These are phyloP conservation scores for Oxystoma pomonae DNA, from an alignment of 2,888 invertebrate species.

Conservation along the genomic window DNA sequence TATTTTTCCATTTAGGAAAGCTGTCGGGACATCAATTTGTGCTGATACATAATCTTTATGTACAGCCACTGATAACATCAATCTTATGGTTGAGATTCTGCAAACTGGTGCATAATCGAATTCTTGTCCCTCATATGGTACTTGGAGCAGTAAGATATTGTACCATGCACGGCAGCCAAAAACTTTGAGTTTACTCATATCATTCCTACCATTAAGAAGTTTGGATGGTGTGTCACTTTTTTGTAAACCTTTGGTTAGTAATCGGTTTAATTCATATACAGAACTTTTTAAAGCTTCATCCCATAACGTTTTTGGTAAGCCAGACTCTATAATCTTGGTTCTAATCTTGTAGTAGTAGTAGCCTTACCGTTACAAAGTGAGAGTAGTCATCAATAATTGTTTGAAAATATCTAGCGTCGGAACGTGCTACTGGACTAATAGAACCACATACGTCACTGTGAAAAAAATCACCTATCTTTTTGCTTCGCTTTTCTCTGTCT, in stretches of 20 bases:
- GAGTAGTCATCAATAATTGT: constrained; percentile 18
- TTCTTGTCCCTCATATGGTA: too few species aligned
- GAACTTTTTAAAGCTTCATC: constrained; percentile 17
- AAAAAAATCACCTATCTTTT: constrained; percentile 12
- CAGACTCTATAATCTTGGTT: constrained; percentile 12
- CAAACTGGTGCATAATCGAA: too few species aligned
- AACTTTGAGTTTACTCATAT: constrained; percentile 11
- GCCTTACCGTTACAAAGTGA: constrained; percentile 12
- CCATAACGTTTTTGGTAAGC: constrained; percentile 16
- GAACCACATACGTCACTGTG: constrained; percentile 10
- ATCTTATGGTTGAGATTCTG: too few species aligned
- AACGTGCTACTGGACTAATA: constrained; percentile 9
- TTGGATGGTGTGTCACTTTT: constrained; percentile 14
- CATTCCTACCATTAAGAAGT: constrained; percentile 14
- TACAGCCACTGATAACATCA: too few species aligned
- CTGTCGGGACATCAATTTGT: too few species aligned
- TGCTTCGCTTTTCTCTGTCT: neutral
- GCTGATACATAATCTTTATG: too few species aligned
- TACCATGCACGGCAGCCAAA: constrained; percentile 19
- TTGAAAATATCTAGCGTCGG: constrained; percentile 14
- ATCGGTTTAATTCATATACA: constrained; percentile 20
- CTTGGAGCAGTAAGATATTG: too few species aligned
- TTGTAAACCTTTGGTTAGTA: constrained; percentile 10
- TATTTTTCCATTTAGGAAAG: too few species aligned
- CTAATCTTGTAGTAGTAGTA: constrained; percentile 17